Conservation (phyloP, 2,797 vertebrate species). For the Lemur catta region DNA sequence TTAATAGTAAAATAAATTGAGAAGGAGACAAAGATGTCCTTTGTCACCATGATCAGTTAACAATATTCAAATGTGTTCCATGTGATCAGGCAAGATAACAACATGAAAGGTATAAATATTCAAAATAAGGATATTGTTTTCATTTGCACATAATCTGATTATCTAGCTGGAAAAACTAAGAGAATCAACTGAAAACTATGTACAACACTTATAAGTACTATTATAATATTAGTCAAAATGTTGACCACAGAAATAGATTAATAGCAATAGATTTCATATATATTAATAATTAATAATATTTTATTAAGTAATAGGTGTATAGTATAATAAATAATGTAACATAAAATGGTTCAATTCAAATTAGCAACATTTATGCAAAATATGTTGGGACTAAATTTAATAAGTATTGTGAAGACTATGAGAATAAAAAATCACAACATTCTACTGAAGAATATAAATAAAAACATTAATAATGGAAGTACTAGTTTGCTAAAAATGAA, state of each 20-base stretch:
- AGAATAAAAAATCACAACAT: not conserved
- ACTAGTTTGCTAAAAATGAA: not conserved
- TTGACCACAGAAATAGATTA: not conserved
- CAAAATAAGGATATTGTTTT: not conserved
- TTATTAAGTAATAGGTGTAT: not conserved
- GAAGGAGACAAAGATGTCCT: not conserved
- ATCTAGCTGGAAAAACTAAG: not conserved
- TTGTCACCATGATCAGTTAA: not conserved
- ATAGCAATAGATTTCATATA: not conserved
- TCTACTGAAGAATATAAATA: not conserved
- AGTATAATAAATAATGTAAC: not conserved
- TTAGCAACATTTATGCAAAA: not conserved
- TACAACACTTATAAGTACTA: not conserved
- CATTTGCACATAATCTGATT: not conserved
- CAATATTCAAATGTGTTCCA: not conserved
- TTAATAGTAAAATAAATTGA: not conserved
- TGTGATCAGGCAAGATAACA: not conserved
- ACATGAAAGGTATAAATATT: not conserved
- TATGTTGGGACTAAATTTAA: not conserved
- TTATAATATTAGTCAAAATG: not conserved
- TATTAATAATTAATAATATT: not conserved
- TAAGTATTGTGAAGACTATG: not conserved
- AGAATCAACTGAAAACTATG: not conserved
- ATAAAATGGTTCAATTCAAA: not conserved
- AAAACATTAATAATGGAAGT: not conserved